phyloP scores from a whole-genome alignment of 2,888 invertebrate genomes.

The Acronicta alni region DNA sequence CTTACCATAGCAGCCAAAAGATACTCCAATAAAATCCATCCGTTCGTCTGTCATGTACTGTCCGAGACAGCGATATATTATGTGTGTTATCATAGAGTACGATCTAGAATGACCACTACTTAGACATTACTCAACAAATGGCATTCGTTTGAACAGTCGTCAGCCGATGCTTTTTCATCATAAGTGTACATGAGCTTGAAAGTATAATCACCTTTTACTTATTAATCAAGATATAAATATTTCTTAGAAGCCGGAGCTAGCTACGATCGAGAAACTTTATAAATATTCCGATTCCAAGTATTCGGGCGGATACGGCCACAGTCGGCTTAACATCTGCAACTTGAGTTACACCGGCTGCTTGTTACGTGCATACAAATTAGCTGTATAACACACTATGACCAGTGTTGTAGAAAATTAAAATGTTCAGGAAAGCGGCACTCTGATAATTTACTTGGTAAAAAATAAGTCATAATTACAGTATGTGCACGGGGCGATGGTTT shows the following conservation, averaged over 20 bases:
- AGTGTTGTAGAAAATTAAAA: constrained; percentile 81
- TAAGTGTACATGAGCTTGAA: constrained; percentile 55
- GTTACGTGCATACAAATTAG: constrained; percentile 84
- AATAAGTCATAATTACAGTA: constrained; percentile 44
- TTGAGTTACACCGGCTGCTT: constrained; percentile 86
- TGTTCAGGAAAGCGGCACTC: constrained; percentile 64
- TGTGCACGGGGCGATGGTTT: constrained; percentile 26
- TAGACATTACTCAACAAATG: constrained; percentile 65
- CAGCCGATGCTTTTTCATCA: constrained; percentile 55
- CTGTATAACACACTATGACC: constrained; percentile 67
- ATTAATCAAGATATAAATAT: constrained; percentile 76
- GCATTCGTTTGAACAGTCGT: constrained; percentile 61
- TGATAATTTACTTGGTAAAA: constrained; percentile 52
- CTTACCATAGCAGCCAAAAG: constrained; percentile 30
- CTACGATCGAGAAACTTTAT: constrained; percentile 74
- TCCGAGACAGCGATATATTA: constrained; percentile 65
- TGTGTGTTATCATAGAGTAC: constrained; percentile 66
- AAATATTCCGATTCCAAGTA: constrained; percentile 87
- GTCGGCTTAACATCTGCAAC: constrained; percentile 87
- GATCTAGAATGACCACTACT: constrained; percentile 63
- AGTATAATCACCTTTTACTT: constrained; percentile 68
- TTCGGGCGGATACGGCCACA: constrained; percentile 84
- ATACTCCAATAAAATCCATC: constrained; percentile 61
- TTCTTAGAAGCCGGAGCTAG: constrained; percentile 79
- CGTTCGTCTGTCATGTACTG: constrained; percentile 63